phyloP scores from a whole-genome alignment of 37 sponge, comb jelly and placozoan genomes.

The Eunapius fragilis region DNA sequence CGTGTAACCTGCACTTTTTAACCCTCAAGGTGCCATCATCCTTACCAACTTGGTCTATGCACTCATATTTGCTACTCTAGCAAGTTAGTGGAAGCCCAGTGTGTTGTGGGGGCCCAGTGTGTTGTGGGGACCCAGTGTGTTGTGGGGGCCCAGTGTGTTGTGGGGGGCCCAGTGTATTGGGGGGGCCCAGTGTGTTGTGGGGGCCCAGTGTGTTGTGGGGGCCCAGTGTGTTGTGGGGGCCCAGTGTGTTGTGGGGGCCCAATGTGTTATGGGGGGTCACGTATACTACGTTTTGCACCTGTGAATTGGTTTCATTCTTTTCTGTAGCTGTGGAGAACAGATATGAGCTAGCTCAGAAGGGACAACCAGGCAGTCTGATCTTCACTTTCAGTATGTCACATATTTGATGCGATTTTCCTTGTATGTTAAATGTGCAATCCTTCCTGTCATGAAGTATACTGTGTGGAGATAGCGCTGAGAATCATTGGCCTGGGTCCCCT shows the following conservation, averaged over 20 bases:
- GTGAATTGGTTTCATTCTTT: background rate
- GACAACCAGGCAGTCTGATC: background rate
- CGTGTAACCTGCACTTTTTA: background rate
- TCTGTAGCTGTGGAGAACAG: background rate
- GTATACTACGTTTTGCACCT: too few species aligned
- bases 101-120: too few species aligned
- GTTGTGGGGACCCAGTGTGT: too few species aligned
- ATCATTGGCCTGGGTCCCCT: slow-evolving; percentile 70
- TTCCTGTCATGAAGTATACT: slow-evolving; percentile 49
- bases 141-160: too few species aligned
- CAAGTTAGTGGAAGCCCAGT: background rate
- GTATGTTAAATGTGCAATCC: background rate
- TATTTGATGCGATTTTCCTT: background rate
- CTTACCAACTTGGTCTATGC: background rate
- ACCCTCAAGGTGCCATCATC: background rate
- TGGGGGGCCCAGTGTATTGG: too few species aligned
- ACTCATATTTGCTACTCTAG: background rate
- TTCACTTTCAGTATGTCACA: background rate
- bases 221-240: too few species aligned
- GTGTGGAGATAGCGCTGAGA: slow-evolving; percentile 58
- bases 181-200: too few species aligned
- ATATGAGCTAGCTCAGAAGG: background rate
- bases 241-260: too few species aligned
- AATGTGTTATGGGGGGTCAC: too few species aligned
- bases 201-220: too few species aligned